Evolutionary conservation across 1,140 invertebrate genomes (phyloP).

Genomic region (Kradibia gibbosae): DNA sequence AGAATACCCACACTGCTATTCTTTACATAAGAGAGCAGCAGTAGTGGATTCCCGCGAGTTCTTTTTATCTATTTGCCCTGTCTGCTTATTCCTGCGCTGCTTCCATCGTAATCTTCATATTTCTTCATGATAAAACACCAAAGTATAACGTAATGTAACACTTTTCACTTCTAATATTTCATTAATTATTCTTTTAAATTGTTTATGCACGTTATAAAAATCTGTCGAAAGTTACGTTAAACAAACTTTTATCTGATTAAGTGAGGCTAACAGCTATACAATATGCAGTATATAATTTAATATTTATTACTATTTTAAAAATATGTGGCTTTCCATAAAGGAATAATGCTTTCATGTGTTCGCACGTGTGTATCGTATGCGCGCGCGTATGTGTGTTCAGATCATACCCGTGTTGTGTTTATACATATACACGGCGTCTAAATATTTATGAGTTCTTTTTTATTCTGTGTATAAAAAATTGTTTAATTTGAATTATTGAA

Average conservation of each 20-base stretch:
- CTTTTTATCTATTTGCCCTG: constrained; percentile 15
- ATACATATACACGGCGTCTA: no score
- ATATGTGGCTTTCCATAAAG: neutral
- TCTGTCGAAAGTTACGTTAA: neutral
- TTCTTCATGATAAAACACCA: neutral
- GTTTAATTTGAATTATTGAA: no score
- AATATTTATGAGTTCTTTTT: no score
- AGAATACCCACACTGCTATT: constrained; percentile 17
- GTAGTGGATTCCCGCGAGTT: constrained; percentile 17
- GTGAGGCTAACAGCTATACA: neutral
- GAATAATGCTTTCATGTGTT: neutral
- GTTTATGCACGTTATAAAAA: neutral
- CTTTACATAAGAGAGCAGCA: neutral
- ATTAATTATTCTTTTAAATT: neutral
- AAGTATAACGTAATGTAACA: neutral
- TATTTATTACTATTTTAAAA: neutral
- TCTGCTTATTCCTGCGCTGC: constrained; percentile 27
- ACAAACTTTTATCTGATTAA: neutral
- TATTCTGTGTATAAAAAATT: no score
- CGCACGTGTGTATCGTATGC: neutral
- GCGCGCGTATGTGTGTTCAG: neutral
- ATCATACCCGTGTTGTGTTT: no score
- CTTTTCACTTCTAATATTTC: neutral
- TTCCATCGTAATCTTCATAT: neutral
- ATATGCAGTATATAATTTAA: neutral